phyloP scores from a whole-genome alignment of 35 echinoderm and acorn worm genomes.

The Ophioderma brevispina region DNA sequence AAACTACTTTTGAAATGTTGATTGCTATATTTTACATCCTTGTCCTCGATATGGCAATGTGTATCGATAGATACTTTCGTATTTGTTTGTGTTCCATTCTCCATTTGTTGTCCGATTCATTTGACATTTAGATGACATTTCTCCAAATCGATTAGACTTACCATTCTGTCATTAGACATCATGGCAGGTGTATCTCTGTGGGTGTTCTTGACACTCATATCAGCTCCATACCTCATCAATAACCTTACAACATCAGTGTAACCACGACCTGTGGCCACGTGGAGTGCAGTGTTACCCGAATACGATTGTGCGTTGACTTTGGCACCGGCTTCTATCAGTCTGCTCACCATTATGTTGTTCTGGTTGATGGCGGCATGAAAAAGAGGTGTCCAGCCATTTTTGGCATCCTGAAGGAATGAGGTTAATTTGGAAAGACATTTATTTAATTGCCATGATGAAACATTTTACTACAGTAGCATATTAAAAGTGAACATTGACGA shows the following conservation, averaged over 20 bases:
- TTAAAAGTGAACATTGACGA: too few relatives aligned
- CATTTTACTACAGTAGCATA: too few relatives aligned
- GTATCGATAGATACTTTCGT: not conserved
- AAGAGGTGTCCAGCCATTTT: constrained; percentile 91
- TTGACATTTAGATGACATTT: not conserved
- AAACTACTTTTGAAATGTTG: too few relatives aligned
- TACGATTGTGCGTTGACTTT: constrained; percentile 95
- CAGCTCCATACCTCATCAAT: constrained; percentile 85
- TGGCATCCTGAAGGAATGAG: constrained; percentile 62
- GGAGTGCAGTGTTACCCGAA: constrained; percentile 95
- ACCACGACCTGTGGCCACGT: constrained; percentile 90
- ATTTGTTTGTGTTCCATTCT: not conserved
- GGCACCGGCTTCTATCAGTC: constrained; percentile 63
- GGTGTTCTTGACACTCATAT: constrained; percentile 96
- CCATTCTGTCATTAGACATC: constrained; percentile 71
- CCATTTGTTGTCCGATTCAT: not conserved
- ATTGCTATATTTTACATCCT: too few relatives aligned
- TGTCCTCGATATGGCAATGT: not conserved
- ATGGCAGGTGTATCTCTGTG: constrained; percentile 85
- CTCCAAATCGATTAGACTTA: constrained; percentile 27
- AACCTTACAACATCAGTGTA: constrained; percentile 81
- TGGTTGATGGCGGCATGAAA: constrained; percentile 90
- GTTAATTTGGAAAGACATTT: not conserved
- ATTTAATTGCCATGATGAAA: too few relatives aligned
- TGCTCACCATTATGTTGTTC: constrained; percentile 61